Percentiles rank a stretch among this genome's conserved stretches.
These are phyloP conservation scores for Capitella teleta DNA, from an alignment of 1,140 invertebrate species.

Conservation along the genomic window DNA sequence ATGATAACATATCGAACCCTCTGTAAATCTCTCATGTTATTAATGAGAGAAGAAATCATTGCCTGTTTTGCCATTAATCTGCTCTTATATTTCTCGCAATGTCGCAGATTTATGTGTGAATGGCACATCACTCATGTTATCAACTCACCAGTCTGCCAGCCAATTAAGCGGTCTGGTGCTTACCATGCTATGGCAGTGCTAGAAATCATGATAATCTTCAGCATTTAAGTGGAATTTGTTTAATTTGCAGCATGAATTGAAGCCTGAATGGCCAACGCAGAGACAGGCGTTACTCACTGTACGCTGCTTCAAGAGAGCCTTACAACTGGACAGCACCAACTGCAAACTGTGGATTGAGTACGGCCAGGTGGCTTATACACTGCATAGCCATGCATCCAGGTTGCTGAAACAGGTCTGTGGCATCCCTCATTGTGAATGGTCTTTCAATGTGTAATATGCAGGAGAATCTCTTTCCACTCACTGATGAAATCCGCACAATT, in stretches of 20 bases:
- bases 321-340: slow-evolving; percentile 56
- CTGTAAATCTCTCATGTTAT: no score
- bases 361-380: slow-evolving; percentile 71
- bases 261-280: slow-evolving; percentile 55
- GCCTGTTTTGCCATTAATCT: no score
- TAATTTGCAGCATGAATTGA: slow-evolving; percentile 42
- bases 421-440: background rate
- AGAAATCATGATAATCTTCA: no score
- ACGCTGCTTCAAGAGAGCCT: slow-evolving; percentile 63
- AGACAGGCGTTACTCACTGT: slow-evolving; percentile 57
- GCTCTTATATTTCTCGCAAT: no score
- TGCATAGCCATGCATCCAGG: slow-evolving; percentile 75
- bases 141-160: no score
- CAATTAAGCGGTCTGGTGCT: no score
- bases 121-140: no score
- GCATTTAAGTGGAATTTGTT: no score
- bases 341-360: slow-evolving; percentile 77
- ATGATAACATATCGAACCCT: no score
- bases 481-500: slow-evolving; percentile 55
- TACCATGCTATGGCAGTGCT: no score
- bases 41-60: no score
- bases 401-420: slow-evolving; percentile 57
- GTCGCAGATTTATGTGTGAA: no score
- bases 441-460: background rate
- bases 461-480: slow-evolving; percentile 15